These are phyloP conservation scores for Chlorodrepanis virens DNA, from an alignment of 2,113 vertebrate species.

Conservation along the genomic window DNA sequence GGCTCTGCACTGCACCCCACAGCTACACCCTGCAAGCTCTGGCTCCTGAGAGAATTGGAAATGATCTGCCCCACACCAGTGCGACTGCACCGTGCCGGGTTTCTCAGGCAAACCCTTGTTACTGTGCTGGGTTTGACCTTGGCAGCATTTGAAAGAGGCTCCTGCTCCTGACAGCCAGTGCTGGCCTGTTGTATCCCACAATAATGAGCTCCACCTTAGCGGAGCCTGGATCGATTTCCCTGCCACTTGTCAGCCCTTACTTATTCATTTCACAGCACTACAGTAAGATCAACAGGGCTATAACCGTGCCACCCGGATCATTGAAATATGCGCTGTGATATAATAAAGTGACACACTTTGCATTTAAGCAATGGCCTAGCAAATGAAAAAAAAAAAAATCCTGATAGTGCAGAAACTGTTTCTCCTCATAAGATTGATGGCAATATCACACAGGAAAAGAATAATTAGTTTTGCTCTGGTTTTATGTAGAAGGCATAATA, in stretches of 20 bases:
- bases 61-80: accelerated
- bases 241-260: slow-evolving; percentile 34
- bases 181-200: slow-evolving; percentile 7
- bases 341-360: neutral
- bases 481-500: neutral
- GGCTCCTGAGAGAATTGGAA: neutral
- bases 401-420: neutral
- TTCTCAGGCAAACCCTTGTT: neutral
- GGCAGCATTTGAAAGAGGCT: neutral
- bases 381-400: neutral
- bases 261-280: slow-evolving; percentile 31
- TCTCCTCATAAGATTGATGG: neutral
- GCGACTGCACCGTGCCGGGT: accelerated
- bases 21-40: neutral
- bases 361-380: neutral
- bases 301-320: neutral
- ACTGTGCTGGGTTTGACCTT: slow-evolving; percentile 9
- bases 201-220: slow-evolving; percentile 31
- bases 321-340: neutral
- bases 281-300: neutral
- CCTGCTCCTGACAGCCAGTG: neutral
- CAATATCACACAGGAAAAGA: neutral
- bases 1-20: neutral
- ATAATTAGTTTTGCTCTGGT: neutral
- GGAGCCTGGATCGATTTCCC: slow-evolving; percentile 12